Conservation (phyloP, 2,113 vertebrate genomes). For the Pteropus alecto region DNA sequence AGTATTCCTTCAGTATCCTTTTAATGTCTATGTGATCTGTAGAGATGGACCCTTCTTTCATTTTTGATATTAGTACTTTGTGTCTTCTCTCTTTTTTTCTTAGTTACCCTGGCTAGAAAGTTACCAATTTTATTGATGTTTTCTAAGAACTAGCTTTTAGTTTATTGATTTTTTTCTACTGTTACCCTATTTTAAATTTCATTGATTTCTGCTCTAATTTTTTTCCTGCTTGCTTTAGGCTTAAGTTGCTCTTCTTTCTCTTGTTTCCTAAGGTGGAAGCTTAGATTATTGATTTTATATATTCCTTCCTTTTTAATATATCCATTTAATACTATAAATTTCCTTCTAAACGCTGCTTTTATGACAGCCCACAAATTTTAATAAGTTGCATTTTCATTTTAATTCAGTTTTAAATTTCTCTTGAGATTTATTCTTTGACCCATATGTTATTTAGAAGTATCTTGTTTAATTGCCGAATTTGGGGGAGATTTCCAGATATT, state of each 20-base stretch:
- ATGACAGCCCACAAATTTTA: background rate
- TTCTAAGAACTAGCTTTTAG: background rate
- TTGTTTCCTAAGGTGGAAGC: background rate
- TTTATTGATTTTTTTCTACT: slow-evolving; percentile 7
- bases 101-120: background rate
- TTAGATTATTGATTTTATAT: background rate
- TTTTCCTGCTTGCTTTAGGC: background rate
- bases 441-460: background rate
- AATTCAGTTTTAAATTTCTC: background rate
- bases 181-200: background rate
- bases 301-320: background rate
- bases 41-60: background rate
- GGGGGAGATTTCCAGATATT: background rate
- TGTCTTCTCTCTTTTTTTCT: background rate
- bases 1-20: background rate
- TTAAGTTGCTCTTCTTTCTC: background rate
- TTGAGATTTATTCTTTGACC: background rate
- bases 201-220: background rate
- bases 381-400: background rate
- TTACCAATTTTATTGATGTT: background rate
- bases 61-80: background rate
- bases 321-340: background rate
- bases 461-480: background rate
- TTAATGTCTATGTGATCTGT: background rate
- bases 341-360: background rate